These are phyloP conservation scores for Seira ritae DNA, from an alignment of 2,888 invertebrate species.

Conservation along the genomic window DNA sequence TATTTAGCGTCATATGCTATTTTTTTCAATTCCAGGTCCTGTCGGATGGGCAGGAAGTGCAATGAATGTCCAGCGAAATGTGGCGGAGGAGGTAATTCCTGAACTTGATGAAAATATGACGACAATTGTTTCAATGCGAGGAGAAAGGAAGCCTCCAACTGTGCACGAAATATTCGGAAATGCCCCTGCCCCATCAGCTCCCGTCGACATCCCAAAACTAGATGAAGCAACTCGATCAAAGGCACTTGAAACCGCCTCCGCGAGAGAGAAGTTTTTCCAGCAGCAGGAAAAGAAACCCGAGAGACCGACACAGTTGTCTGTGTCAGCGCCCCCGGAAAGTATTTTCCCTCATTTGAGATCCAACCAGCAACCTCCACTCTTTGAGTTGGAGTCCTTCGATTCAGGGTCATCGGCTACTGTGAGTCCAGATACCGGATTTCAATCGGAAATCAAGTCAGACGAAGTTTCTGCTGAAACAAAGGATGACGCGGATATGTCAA, in stretches of 20 bases:
- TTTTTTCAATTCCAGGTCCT: constrained; percentile 45
- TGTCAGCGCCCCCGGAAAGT: constrained; percentile 42
- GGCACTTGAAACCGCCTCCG: constrained; percentile 30
- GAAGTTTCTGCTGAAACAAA: constrained; percentile 41
- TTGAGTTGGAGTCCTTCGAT: neutral
- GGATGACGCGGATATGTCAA: constrained; percentile 59
- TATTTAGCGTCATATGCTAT: too few species aligned
- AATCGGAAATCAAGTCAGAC: constrained; percentile 37
- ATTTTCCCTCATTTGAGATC: constrained; percentile 18
- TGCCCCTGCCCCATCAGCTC: constrained; percentile 27
- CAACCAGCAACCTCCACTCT: neutral
- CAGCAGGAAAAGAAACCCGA: neutral
- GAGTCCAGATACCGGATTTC: constrained; percentile 42
- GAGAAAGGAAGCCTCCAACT: constrained; percentile 69
- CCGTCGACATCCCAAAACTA: constrained; percentile 37
- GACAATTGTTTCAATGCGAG: constrained; percentile 70
- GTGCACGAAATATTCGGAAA: constrained; percentile 72
- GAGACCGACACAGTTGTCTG: constrained; percentile 45
- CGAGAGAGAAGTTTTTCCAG: constrained; percentile 51
- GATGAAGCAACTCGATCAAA: neutral
- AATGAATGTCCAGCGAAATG: constrained; percentile 68
- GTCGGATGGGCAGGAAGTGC: constrained; percentile 69
- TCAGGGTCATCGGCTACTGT: neutral
- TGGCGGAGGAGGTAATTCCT: constrained; percentile 71
- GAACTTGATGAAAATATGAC: constrained; percentile 73